phyloP scores from a whole-genome alignment of 2,797 vertebrate species.

The Monodelphis domestica region DNA sequence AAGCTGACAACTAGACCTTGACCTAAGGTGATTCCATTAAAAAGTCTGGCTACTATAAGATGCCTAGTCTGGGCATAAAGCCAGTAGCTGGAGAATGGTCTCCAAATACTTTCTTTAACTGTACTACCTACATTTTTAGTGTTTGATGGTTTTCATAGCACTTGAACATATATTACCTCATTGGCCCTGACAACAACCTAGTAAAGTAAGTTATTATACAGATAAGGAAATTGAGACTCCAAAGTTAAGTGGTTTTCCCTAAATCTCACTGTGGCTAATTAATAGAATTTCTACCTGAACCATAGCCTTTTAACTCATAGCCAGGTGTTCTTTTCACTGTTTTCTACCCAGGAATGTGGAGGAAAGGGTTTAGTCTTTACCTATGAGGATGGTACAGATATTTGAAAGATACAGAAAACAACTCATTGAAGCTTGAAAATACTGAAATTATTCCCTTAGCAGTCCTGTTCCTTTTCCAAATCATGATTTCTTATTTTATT shows the following conservation, averaged over 20 bases:
- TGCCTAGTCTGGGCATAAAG: background rate
- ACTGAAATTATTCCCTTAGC: background rate
- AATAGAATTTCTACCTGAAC: background rate
- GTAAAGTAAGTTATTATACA: background rate
- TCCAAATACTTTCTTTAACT: background rate
- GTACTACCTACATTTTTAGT: background rate
- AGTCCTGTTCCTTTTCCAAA: background rate
- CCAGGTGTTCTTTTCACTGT: background rate
- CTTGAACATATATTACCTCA: background rate
- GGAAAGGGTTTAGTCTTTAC: background rate
- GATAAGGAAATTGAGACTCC: background rate
- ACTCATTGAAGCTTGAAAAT: background rate
- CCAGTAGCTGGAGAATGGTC: background rate
- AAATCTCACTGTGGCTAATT: background rate
- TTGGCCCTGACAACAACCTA: background rate
- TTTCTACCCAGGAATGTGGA: background rate
- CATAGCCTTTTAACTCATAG: background rate
- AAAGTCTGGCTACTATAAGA: background rate
- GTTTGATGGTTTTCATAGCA: background rate
- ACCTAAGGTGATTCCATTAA: background rate
- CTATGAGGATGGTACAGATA: background rate
- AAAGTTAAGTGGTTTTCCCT: background rate
- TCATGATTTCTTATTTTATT: background rate
- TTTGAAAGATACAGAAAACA: background rate
- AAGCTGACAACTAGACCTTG: background rate